Conservation (phyloP, 2,888 invertebrate genomes). For the Harpalus rubripes region DNA sequence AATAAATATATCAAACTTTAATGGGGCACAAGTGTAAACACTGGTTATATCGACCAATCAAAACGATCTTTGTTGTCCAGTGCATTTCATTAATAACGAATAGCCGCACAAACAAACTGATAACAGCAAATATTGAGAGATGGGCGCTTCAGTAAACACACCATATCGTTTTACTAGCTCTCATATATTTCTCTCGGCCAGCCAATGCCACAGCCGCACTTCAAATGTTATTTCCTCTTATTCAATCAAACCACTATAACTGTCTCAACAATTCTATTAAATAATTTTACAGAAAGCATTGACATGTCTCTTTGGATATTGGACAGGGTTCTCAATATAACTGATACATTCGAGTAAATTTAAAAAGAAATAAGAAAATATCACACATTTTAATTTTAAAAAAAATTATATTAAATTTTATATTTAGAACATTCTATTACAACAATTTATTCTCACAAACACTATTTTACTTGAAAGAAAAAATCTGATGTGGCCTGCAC, state of each 20-base stretch:
- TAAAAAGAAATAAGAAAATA: neutral
- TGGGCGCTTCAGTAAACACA: conserved; percentile 46
- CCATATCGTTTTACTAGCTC: conserved; percentile 4
- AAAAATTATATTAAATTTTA: no score
- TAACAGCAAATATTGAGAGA: conserved; percentile 60
- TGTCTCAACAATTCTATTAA: neutral
- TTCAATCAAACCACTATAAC: neutral
- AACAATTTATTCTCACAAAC: no score
- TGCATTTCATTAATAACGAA: conserved; percentile 67
- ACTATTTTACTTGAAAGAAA: no score
- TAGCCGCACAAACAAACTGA: conserved; percentile 66
- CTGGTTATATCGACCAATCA: conserved; percentile 67
- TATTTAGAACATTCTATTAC: no score
- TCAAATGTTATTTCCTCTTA: no score
- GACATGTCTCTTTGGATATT: neutral
- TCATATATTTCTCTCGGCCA: no score
- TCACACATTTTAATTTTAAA: no score
- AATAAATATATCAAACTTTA: conserved; percentile 67
- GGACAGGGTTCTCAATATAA: neutral
- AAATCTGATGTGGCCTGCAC: no score
- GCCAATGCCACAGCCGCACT: no score
- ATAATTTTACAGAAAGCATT: neutral
- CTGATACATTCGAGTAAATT: neutral
- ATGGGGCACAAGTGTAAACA: conserved; percentile 67
- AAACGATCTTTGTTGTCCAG: conserved; percentile 64